These are phyloP conservation scores for Neotragus pygmaeus DNA, from an alignment of 2,113 vertebrate species.

Conservation along the genomic window DNA sequence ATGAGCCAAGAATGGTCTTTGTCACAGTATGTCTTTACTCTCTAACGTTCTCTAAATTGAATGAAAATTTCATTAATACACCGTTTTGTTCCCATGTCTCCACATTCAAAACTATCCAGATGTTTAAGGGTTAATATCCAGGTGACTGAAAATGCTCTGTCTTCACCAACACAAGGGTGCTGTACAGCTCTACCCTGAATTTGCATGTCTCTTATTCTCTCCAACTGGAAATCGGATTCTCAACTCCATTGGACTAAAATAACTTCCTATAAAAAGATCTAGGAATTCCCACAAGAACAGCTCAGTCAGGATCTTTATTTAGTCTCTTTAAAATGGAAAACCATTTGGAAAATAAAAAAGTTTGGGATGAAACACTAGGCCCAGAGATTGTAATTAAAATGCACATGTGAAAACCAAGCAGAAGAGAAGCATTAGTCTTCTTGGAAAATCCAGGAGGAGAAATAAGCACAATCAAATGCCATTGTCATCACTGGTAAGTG, in stretches of 20 bases:
- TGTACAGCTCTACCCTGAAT: neutral
- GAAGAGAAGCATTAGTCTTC: neutral
- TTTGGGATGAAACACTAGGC: neutral
- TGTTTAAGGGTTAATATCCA: neutral
- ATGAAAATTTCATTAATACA: neutral
- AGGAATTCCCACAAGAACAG: conserved; percentile 33
- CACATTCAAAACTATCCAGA: neutral
- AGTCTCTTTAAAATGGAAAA: conserved; percentile 51
- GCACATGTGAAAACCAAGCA: neutral
- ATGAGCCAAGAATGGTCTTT: neutral
- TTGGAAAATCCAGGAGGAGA: neutral
- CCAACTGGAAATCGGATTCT: conserved; percentile 32
- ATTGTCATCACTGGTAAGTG: neutral
- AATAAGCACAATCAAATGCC: neutral
- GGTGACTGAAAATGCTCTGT: neutral
- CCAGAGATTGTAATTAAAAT: conserved; percentile 11
- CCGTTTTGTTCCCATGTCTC: neutral
- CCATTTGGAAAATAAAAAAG: conserved; percentile 38
- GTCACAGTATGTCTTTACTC: neutral
- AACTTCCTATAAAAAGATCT: conserved; percentile 56
- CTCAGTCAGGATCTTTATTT: conserved; percentile 45
- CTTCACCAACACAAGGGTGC: neutral
- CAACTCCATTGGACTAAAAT: conserved; percentile 46
- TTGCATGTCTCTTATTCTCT: conserved; percentile 17
- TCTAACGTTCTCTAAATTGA: neutral